Evolutionary conservation across 2,797 vertebrate genomes (phyloP).

Genomic region (Neopelma chrysocephalum): DNA sequence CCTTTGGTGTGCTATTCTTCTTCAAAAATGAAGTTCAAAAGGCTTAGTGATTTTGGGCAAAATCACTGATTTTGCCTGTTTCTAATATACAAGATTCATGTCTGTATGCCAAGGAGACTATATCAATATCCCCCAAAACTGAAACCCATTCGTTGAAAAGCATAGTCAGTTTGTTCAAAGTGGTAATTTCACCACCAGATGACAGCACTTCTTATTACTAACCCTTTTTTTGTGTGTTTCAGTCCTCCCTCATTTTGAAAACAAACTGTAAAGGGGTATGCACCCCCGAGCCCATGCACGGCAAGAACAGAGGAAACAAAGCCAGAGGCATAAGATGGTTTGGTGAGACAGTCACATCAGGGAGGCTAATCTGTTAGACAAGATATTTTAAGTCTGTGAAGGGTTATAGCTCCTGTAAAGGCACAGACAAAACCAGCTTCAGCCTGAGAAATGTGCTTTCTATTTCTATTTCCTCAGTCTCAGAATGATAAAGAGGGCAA

Average conservation of each 20-base stretch:
- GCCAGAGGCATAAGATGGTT: background rate
- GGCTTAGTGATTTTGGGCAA: background rate
- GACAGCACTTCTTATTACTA: slow-evolving; percentile 8
- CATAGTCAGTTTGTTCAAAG: background rate
- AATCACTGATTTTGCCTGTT: background rate
- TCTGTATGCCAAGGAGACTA: background rate
- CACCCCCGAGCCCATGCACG: background rate
- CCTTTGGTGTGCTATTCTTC: background rate
- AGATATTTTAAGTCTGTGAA: slow-evolving; percentile 7
- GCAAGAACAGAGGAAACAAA: background rate
- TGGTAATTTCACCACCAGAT: slow-evolving; percentile 9
- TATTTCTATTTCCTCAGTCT: background rate
- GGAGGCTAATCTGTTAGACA: background rate
- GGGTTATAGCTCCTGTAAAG: background rate
- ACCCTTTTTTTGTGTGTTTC: background rate
- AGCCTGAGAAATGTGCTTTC: background rate
- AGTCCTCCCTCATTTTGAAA: background rate
- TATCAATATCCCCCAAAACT: background rate
- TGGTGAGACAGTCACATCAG: background rate
- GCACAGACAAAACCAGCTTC: background rate
- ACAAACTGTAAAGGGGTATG: background rate
- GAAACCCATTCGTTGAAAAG: background rate
- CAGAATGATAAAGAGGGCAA: background rate
- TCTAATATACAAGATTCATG: background rate
- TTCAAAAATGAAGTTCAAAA: background rate